These are phyloP conservation scores for Portunus trituberculatus DNA, from an alignment of 1,140 invertebrate genomes.

Conservation along the genomic window DNA sequence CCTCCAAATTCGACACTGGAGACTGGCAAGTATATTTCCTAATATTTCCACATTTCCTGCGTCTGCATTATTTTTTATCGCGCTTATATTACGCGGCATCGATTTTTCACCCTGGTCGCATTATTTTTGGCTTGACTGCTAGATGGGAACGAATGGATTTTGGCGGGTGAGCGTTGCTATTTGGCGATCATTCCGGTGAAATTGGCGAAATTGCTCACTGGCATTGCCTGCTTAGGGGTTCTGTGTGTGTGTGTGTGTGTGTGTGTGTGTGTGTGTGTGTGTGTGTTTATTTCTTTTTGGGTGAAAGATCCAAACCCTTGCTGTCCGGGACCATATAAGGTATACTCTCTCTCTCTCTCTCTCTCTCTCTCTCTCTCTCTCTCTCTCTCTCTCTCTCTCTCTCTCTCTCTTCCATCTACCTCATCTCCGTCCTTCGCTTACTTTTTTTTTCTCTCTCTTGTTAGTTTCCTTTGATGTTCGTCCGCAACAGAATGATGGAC, in stretches of 20 bases:
- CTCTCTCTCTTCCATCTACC: slow-evolving; percentile 25
- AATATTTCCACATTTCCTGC: slow-evolving; percentile 73
- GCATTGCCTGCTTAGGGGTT: slow-evolving; percentile 60
- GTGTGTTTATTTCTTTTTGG: slow-evolving; percentile 26
- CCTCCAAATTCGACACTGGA: slow-evolving; percentile 52
- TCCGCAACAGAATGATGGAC: slow-evolving; percentile 15
- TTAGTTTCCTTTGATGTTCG: slow-evolving; percentile 23
- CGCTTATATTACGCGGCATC: slow-evolving; percentile 72
- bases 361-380: slow-evolving; percentile 43
- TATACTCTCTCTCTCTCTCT: slow-evolving; percentile 50
- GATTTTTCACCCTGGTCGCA: slow-evolving; percentile 69
- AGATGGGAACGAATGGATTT: slow-evolving; percentile 73
- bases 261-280: not conserved
- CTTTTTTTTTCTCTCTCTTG: not conserved
- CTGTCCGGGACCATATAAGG: slow-evolving; percentile 25
- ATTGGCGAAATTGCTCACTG: slow-evolving; percentile 70
- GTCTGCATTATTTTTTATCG: slow-evolving; percentile 75
- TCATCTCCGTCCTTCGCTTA: not conserved
- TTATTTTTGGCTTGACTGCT: slow-evolving; percentile 73
- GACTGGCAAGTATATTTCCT: slow-evolving; percentile 74
- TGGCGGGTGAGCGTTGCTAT: slow-evolving; percentile 69
- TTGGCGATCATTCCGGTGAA: slow-evolving; percentile 65
- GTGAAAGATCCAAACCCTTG: not conserved
- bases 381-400: slow-evolving; percentile 14
- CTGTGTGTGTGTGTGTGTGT: not conserved